Percentiles rank a stretch among this genome's conserved stretches.
Evolutionary conservation across 2,888 invertebrate species (phyloP).

Genomic region (Halictus quadricinctus): DNA sequence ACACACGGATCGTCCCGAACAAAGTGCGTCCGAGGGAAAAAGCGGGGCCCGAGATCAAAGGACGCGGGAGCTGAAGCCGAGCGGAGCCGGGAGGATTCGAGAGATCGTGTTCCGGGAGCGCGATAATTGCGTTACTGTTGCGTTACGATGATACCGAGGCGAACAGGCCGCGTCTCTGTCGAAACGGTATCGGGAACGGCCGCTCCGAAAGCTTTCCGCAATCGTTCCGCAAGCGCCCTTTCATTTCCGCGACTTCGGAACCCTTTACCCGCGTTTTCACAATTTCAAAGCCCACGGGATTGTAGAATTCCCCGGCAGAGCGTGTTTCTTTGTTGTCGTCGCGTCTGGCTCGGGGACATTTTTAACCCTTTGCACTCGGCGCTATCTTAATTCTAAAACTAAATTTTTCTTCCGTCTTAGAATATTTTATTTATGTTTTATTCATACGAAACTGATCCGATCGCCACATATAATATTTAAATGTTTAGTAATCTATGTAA

Average conservation of each 20-base stretch:
- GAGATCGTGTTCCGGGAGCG: conserved; percentile 17
- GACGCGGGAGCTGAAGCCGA: not conserved
- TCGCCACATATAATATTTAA: too few species aligned
- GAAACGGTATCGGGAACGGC: not conserved
- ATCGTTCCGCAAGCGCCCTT: not conserved
- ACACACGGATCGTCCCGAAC: conserved; percentile 43
- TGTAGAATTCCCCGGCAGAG: too few species aligned
- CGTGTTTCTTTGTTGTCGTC: too few species aligned
- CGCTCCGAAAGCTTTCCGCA: not conserved
- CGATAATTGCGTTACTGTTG: conserved; percentile 36
- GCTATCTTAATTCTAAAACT: too few species aligned
- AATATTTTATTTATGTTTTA: too few species aligned
- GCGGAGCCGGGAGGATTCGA: conserved; percentile 9
- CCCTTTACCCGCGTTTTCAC: too few species aligned
- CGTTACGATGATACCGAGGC: not conserved
- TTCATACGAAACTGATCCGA: too few species aligned
- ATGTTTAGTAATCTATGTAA: too few species aligned
- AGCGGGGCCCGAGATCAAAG: conserved; percentile 34
- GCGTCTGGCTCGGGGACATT: too few species aligned
- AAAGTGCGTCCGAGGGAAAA: conserved; percentile 43
- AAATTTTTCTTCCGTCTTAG: too few species aligned
- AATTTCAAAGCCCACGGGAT: too few species aligned
- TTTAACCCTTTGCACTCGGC: too few species aligned
- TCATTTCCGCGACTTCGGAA: not conserved
- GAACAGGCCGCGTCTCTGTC: not conserved